phyloP scores from a whole-genome alignment of 2,888 invertebrate genomes.

The Athetis lepigone region DNA sequence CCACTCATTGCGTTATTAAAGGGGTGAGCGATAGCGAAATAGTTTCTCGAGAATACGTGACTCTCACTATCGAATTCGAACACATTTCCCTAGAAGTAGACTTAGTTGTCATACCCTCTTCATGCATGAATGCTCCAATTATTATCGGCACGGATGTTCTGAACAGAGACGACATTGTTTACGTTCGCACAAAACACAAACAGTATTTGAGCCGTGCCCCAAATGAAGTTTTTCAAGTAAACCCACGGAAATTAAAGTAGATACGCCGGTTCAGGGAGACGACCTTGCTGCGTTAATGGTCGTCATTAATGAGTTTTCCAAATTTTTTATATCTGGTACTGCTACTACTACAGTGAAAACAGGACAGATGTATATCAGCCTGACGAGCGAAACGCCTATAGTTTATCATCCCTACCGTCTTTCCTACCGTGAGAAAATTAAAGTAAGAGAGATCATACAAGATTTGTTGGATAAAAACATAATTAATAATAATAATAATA shows the following conservation, averaged over 20 bases:
- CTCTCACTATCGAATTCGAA: conserved; percentile 16
- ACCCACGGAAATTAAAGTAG: neutral
- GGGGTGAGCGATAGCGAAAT: neutral
- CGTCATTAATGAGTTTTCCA: too few relatives aligned
- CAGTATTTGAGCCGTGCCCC: conserved; percentile 5
- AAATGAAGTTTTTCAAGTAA: neutral
- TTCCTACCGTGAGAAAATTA: conserved; percentile 15
- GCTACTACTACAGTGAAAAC: neutral
- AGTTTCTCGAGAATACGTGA: conserved; percentile 24
- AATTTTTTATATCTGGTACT: too few relatives aligned
- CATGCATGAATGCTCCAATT: conserved; percentile 14
- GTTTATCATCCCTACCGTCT: conserved; percentile 9
- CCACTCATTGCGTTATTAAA: neutral
- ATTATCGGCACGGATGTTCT: conserved; percentile 32
- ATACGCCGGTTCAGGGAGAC: conserved; percentile 17
- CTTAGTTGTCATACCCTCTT: too few relatives aligned
- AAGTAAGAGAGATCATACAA: conserved; percentile 1
- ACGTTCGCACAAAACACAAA: conserved; percentile 17
- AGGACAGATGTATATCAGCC: conserved; percentile 15
- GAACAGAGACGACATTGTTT: too few relatives aligned
- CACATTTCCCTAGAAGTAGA: neutral
- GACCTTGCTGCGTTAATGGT: too few relatives aligned
- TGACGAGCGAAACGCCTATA: conserved; percentile 1
- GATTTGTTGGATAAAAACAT: conserved; percentile 15
- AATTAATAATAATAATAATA: too few relatives aligned